Percentiles rank a stretch among this genome's conserved stretches.
Evolutionary conservation across 2,797 vertebrate species (phyloP).

Genomic region (Syngnathus rostellatus): DNA sequence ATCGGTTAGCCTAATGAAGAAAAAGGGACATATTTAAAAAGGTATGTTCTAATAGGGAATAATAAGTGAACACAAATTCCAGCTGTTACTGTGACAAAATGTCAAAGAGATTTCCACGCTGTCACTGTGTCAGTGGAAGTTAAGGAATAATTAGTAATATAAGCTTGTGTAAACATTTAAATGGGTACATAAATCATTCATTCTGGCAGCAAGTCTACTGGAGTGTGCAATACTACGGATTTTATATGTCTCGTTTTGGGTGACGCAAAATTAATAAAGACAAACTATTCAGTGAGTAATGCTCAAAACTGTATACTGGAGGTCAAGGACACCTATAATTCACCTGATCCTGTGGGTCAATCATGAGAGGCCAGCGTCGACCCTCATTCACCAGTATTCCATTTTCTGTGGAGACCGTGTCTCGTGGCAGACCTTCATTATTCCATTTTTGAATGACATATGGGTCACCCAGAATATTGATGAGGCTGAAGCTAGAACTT

Average conservation of each 20-base stretch:
- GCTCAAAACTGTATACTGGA: no score
- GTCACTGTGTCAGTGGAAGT: neutral
- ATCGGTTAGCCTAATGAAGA: conserved; percentile 72
- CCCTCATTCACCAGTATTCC: conserved; percentile 78
- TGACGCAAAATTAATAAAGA: neutral
- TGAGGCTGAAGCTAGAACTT: conserved; percentile 75
- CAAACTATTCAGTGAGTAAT: neutral
- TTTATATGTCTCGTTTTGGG: neutral
- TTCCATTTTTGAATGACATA: conserved; percentile 84
- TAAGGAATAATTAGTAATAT: neutral
- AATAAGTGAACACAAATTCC: neutral
- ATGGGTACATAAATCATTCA: neutral
- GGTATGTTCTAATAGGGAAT: neutral
- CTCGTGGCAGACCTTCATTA: conserved; percentile 74
- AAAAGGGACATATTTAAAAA: conserved; percentile 6
- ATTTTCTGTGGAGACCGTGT: conserved; percentile 78
- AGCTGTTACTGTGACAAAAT: neutral
- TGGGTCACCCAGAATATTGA: conserved; percentile 74
- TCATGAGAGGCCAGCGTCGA: conserved; percentile 81
- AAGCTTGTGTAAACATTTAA: neutral
- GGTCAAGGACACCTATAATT: neutral
- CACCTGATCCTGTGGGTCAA: conserved; percentile 85
- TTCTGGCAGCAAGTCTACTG: neutral
- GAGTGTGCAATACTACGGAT: no score
- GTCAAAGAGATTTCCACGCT: neutral